Percentiles rank a stretch among this genome's conserved stretches.
Conservation (phyloP, 2,113 vertebrate genomes). For the Melanerpes formicivorus region DNA sequence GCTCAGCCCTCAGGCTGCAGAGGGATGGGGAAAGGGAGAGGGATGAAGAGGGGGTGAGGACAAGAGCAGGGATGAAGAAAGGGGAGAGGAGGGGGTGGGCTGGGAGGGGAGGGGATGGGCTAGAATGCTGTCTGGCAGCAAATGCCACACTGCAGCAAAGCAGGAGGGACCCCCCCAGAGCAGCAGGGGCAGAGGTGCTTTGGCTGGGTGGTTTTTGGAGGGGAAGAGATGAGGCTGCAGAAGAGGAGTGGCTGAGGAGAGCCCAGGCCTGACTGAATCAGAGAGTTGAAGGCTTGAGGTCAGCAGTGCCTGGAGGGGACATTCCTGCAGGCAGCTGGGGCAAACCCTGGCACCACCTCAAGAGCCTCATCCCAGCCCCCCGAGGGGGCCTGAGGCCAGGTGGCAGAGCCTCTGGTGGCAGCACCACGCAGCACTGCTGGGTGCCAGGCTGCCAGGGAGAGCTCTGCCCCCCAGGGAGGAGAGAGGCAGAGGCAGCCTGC, state of each 20-base stretch:
- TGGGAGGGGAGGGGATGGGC: neutral
- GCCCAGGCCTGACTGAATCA: neutral
- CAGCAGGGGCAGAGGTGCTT: neutral
- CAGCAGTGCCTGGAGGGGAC: neutral
- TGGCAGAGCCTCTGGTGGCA: neutral
- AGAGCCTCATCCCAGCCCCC: neutral
- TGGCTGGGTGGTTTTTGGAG: neutral
- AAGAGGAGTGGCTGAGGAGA: neutral
- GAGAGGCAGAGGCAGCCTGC: rapidly evolving
- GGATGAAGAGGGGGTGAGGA: no score
- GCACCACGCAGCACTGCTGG: rapidly evolving
- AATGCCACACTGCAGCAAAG: rapidly evolving
- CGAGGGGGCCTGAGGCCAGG: neutral
- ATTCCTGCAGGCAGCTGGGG: neutral
- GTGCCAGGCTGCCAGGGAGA: neutral
- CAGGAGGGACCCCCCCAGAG: neutral
- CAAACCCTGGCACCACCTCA: neutral
- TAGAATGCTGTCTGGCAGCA: neutral
- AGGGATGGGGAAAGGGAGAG: no score
- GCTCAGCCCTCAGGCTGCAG: no score
- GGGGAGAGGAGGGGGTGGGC: no score
- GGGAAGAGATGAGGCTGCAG: neutral
- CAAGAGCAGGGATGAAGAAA: no score
- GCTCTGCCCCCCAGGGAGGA: neutral
- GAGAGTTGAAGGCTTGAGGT: neutral